A percentile compares a stretch with the other conserved stretches of the same genome.
Conservation (phyloP, 2,113 vertebrate genomes). For the Scytalopus superciliaris region DNA sequence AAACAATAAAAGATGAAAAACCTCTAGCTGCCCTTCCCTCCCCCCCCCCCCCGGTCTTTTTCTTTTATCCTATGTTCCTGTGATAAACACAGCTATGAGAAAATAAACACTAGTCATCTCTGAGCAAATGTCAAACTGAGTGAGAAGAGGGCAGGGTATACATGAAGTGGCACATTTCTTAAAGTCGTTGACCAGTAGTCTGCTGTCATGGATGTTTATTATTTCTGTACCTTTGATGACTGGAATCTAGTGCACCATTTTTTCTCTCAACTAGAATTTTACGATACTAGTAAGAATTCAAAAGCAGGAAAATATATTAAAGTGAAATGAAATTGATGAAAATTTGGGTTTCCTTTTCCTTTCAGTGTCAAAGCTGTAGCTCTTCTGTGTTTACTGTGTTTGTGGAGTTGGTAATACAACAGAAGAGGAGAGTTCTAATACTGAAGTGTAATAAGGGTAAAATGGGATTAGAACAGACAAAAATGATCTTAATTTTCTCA, state of each 20-base stretch:
- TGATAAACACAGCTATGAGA: not conserved
- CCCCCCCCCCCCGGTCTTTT: too few relatives aligned
- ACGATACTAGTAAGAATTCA: not conserved
- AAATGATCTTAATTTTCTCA: conserved; percentile 47
- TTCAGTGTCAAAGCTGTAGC: not conserved
- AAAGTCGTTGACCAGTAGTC: not conserved
- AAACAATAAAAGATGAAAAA: not conserved
- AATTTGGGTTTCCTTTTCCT: not conserved
- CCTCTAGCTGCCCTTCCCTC: too few relatives aligned
- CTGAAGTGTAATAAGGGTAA: not conserved
- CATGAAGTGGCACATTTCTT: not conserved
- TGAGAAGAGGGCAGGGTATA: not conserved
- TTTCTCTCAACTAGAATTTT: not conserved
- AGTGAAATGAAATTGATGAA: not conserved
- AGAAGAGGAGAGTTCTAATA: not conserved
- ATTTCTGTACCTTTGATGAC: not conserved
- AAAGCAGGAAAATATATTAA: not conserved
- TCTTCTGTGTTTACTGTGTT: not conserved
- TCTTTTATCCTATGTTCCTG: not conserved
- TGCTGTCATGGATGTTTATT: not conserved
- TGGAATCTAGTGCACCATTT: not conserved
- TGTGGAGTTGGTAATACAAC: not conserved
- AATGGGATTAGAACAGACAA: conserved; percentile 17
- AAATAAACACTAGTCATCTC: not conserved
- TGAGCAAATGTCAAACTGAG: not conserved